Evolutionary conservation across 2,797 vertebrate species (phyloP), one percentile per base, ranked within the genome.

Genomic region (Novumbra hubbsi): DNA sequence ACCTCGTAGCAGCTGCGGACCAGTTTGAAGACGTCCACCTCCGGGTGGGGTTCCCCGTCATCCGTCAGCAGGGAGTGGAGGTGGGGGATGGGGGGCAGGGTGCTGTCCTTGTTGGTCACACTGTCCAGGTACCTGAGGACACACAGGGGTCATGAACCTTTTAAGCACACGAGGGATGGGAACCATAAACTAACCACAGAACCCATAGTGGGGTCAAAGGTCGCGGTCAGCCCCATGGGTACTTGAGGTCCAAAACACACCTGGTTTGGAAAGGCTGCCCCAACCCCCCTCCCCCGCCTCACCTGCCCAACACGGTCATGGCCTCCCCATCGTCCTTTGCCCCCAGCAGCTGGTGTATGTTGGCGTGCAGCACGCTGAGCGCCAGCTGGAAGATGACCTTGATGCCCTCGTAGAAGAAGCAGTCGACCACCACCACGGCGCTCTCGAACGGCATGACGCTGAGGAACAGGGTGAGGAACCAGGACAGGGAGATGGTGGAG

Each of bases 401-500:
- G 91, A 99, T 98, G 90, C 98, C 98, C 88, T 99, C 98, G 72
- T 95, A 99, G 92, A 99, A 99, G 93, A 99, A 99, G 91, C 98
- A 99, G 90, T 99, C 97, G 65, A 99, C 97, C 67, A 99, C 97
- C 77, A 98, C 97, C 76, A 99, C 97, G 0, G 98, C 98, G 1
- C 97, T 99, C 91, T 98, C 97, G 62, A 99, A 99, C 0, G 98
- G 98, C 97, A 99, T 98, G 82, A 98, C 98, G 0, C 96, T 98
- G 83, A 99, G 95, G 83, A 99, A 99, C 21, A 99, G 94, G 0
- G 98, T 99, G 90, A 99, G 97, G 91, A 99, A 99, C 98, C 98
- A 99, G 45, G 98, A 99, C 30, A 99, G 93, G 0, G 98, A 99
- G 83, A 99, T 99, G 76, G 97, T 98, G 70, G 98, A 98, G 81